These are phyloP conservation scores for Mamestra configurata DNA, from an alignment of 1,140 invertebrate genomes.

Conservation along the genomic window DNA sequence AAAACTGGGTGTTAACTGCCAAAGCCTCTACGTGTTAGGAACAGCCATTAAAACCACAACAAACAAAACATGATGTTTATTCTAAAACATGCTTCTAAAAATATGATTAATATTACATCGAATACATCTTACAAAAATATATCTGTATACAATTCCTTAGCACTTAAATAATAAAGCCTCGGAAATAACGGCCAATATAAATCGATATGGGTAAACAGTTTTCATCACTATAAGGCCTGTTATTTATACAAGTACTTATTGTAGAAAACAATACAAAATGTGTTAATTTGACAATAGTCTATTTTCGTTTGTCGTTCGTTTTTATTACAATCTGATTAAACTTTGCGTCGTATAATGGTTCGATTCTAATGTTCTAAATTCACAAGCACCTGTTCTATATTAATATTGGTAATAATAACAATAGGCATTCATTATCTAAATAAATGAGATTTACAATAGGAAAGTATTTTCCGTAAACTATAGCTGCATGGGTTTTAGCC, in stretches of 20 bases:
- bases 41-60: slow-evolving; percentile 84
- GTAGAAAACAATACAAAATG: background rate
- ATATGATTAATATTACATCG: slow-evolving; percentile 69
- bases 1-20: background rate
- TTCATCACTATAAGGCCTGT: background rate
- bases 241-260: too few species aligned
- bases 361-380: background rate
- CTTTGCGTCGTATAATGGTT: slow-evolving; percentile 41
- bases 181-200: background rate
- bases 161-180: slow-evolving; percentile 19
- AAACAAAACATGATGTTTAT: slow-evolving; percentile 86
- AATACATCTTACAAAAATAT: slow-evolving; percentile 78
- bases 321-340: too few species aligned
- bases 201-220: background rate
- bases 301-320: background rate
- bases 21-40: slow-evolving; percentile 73
- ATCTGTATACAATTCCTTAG: slow-evolving; percentile 67
- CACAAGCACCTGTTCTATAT: background rate
- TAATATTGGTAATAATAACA: background rate
- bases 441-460: slow-evolving; percentile 25
- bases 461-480: background rate
- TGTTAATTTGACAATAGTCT: background rate
- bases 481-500: background rate
- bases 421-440: slow-evolving; percentile 25
- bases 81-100: slow-evolving; percentile 79